Evolutionary conservation across 2,888 invertebrate genomes (phyloP).

Genomic region (Scaptomyza reducta): DNA sequence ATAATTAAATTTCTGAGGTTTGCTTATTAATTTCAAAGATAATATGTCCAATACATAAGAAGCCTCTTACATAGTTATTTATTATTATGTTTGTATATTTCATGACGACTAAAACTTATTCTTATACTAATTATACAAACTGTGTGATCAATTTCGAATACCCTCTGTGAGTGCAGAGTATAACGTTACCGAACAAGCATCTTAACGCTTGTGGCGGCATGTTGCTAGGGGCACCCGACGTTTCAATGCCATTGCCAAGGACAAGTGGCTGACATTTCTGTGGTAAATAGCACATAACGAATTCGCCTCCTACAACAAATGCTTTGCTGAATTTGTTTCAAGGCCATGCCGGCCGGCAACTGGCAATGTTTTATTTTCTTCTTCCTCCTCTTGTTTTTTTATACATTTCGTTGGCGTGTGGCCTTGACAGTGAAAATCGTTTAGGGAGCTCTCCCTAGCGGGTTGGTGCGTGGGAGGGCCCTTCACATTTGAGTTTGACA

Average conservation of each 20-base stretch:
- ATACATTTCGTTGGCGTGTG: conserved; percentile 43
- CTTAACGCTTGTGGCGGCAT: conserved; percentile 25
- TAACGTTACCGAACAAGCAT: conserved; percentile 34
- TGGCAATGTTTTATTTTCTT: conserved; percentile 14
- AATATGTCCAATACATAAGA: too few relatives aligned
- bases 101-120: not conserved
- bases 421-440: conserved; percentile 67
- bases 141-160: not conserved
- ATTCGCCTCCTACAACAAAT: conserved; percentile 38
- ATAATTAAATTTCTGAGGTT: too few relatives aligned
- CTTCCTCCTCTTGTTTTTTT: conserved; percentile 4
- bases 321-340: conserved; percentile 48
- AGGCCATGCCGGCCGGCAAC: conserved; percentile 71
- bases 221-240: conserved; percentile 47
- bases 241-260: conserved; percentile 69
- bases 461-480: conserved; percentile 33
- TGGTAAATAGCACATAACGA: conserved; percentile 45
- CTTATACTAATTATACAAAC: not conserved
- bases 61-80: too few relatives aligned
- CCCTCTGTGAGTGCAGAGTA: conserved; percentile 7
- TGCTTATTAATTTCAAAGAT: too few relatives aligned
- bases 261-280: conserved; percentile 57
- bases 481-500: conserved; percentile 48
- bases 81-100: too few relatives aligned
- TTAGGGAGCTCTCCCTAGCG: conserved; percentile 55